A percentile compares a stretch with the other conserved stretches of the same genome.
phyloP scores from a whole-genome alignment of 2,113 vertebrate genomes.

The Recurvirostra avosetta region DNA sequence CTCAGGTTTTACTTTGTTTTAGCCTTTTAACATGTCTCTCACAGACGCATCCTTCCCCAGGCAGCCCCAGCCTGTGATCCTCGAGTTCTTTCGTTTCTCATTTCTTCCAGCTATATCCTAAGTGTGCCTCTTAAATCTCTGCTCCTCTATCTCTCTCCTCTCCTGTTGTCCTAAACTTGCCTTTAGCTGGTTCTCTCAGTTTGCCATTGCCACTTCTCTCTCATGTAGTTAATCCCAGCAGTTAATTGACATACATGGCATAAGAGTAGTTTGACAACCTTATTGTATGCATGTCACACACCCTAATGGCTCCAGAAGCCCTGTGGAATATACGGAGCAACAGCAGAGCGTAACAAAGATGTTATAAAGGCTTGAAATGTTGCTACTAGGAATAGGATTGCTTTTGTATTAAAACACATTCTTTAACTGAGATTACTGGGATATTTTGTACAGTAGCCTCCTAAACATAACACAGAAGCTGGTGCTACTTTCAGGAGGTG shows the following conservation, averaged over 20 bases:
- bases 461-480: neutral
- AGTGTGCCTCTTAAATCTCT: neutral
- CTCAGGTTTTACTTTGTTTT: neutral
- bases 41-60: neutral
- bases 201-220: neutral
- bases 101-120: neutral
- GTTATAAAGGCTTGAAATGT: neutral
- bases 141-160: neutral
- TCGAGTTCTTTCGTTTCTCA: neutral
- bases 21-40: neutral
- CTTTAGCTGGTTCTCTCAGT: neutral
- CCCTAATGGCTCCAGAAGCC: neutral
- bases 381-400: neutral
- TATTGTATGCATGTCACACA: neutral
- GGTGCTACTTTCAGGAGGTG: neutral
- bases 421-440: neutral
- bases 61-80: neutral
- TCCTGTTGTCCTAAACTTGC: neutral
- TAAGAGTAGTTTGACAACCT: neutral
- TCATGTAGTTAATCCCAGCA: neutral
- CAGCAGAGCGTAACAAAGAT: neutral
- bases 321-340: neutral
- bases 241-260: neutral
- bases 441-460: neutral
- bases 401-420: neutral